These are phyloP conservation scores for Cepaea nemoralis DNA, from an alignment of 1,140 invertebrate genomes.

Conservation along the genomic window DNA sequence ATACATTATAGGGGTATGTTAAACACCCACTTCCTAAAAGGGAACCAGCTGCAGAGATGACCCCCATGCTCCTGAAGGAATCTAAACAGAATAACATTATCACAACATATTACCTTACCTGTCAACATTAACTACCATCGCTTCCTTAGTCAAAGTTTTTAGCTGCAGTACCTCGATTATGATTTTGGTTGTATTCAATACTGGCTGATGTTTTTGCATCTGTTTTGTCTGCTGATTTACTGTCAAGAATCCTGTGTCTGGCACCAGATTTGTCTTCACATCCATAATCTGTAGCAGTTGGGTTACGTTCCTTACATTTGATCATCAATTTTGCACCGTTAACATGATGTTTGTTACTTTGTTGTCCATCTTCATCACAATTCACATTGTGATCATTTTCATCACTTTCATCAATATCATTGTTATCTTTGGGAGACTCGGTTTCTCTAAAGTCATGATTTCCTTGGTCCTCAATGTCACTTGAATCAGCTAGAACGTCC, in stretches of 20 bases:
- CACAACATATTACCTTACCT: not conserved
- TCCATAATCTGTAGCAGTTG: not conserved
- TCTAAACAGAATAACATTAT: no score
- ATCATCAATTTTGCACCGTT: not conserved
- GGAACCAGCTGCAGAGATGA: no score
- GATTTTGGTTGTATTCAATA: not conserved
- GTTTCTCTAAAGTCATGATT: not conserved
- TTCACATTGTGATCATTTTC: no score
- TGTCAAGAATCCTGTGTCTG: not conserved
- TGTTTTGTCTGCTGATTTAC: not conserved
- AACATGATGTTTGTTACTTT: not conserved
- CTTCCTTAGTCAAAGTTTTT: not conserved
- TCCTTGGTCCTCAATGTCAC: not conserved
- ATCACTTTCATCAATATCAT: constrained; percentile 17
- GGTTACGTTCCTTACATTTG: not conserved
- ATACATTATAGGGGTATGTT: no score
- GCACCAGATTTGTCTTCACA: not conserved
- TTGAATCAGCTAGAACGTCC: not conserved
- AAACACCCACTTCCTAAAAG: no score
- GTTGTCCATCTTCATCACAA: not conserved
- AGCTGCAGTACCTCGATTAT: not conserved
- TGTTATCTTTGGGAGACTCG: not conserved
- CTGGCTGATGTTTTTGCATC: not conserved
- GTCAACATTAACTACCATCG: not conserved
- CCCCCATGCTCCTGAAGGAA: no score